A percentile compares a stretch with the other conserved stretches of the same genome.
phyloP scores from a whole-genome alignment of 2,113 vertebrate species.

The Heterochromis multidens region DNA sequence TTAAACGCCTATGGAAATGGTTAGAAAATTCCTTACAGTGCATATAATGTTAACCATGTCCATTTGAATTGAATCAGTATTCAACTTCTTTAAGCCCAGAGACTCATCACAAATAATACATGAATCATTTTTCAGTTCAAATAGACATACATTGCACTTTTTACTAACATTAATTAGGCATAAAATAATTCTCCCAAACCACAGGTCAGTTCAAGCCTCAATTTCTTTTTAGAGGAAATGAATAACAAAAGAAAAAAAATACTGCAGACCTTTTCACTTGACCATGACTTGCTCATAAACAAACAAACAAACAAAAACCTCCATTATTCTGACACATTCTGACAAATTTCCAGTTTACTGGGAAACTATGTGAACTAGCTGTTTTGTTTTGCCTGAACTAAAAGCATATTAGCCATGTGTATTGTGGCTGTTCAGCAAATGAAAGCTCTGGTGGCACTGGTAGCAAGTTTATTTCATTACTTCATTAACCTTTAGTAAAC shows the following conservation, averaged over 20 bases:
- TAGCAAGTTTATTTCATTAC: not conserved
- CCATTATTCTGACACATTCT: not conserved
- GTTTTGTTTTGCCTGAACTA: not conserved
- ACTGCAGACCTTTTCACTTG: not conserved
- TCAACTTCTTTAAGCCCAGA: not conserved
- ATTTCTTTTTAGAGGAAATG: not conserved
- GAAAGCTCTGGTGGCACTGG: not conserved
- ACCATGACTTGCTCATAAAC: not conserved
- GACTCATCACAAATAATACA: not conserved
- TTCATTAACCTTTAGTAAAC: not conserved
- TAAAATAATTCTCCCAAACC: not conserved
- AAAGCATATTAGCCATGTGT: not conserved
- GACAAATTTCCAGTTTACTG: not conserved
- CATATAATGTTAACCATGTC: not conserved
- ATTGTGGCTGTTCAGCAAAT: not conserved
- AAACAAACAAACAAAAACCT: not conserved
- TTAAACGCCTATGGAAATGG: fast-evolving
- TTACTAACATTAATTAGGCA: not conserved
- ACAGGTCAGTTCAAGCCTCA: not conserved
- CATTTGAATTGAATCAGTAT: too few species aligned
- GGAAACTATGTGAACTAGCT: not conserved
- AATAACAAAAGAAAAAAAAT: not conserved
- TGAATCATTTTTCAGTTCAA: not conserved
- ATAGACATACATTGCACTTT: not conserved
- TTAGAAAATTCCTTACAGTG: not conserved